A percentile compares a stretch with the other conserved stretches of the same genome.
These are phyloP conservation scores for Mnemiopsis leidyi DNA, from an alignment of 37 sponge, comb jelly and placozoan species.

Conservation along the genomic window DNA sequence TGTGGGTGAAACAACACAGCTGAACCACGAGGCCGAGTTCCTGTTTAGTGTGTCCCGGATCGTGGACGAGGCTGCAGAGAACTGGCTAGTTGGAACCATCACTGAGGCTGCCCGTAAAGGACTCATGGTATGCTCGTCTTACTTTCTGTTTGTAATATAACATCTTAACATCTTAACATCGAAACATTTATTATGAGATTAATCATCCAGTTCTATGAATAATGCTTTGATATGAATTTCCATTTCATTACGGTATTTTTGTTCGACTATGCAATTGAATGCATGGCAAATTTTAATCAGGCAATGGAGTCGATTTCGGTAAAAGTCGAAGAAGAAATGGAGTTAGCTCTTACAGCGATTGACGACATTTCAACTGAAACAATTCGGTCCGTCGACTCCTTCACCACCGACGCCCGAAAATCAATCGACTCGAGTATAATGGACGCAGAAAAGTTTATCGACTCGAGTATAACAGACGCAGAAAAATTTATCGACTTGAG, in stretches of 20 bases:
- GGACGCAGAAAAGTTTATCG: constrained; percentile 51
- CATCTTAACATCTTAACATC: no score
- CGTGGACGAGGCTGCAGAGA: constrained; percentile 60
- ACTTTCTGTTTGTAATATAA: no score
- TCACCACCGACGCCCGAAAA: background rate
- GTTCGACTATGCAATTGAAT: no score
- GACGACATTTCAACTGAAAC: constrained; percentile 19
- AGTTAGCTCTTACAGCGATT: background rate
- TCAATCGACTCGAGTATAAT: constrained; percentile 48
- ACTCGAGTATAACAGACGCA: constrained; percentile 26
- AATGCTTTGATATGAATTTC: no score
- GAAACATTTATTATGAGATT: no score
- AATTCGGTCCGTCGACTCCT: background rate
- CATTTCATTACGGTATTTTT: no score
- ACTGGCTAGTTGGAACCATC: constrained; percentile 10
- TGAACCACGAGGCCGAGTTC: constrained; percentile 52
- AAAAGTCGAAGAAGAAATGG: constrained; percentile 44
- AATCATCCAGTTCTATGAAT: no score
- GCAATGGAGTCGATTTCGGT: constrained; percentile 39
- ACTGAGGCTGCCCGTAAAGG: constrained; percentile 13
- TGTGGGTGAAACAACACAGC: background rate
- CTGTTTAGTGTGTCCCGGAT: constrained; percentile 3
- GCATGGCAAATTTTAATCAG: constrained; percentile 5
- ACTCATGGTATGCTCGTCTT: constrained; percentile 30
- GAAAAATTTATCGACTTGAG: constrained; percentile 36